Evolutionary conservation across 2,888 invertebrate species (phyloP).

Genomic region (Synergus umbraculus): DNA sequence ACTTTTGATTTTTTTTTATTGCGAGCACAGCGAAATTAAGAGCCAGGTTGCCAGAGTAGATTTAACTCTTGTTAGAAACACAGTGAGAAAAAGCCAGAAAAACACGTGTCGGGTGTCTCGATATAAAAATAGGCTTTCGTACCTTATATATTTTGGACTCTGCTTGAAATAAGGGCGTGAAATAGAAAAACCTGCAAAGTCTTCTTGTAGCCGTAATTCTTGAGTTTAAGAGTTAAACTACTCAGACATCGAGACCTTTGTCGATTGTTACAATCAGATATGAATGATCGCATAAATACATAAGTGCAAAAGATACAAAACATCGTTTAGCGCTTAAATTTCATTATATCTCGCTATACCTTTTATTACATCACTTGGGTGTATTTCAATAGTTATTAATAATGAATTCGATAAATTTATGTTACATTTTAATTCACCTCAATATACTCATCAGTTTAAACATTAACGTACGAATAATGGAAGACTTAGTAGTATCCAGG

Average conservation of each 20-base stretch:
- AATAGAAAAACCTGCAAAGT: conserved; percentile 20
- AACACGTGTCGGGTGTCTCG: conserved; percentile 48
- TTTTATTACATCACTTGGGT: conserved; percentile 48
- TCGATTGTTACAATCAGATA: conserved; percentile 54
- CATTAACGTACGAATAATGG: conserved; percentile 74
- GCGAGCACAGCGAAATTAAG: conserved; percentile 16
- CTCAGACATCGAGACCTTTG: conserved; percentile 54
- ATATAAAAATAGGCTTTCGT: conserved; percentile 60
- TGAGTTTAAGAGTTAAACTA: conserved; percentile 54
- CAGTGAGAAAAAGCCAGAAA: conserved; percentile 17
- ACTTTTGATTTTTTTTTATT: conserved; percentile 28
- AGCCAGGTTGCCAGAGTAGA: conserved; percentile 47
- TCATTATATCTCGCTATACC: conserved; percentile 42
- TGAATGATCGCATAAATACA: conserved; percentile 55
- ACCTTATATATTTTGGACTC: conserved; percentile 56
- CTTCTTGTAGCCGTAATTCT: conserved; percentile 3
- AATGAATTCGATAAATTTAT: conserved; percentile 62
- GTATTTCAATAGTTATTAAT: conserved; percentile 59
- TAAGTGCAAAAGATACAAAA: conserved; percentile 60
- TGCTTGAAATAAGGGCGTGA: conserved; percentile 44
- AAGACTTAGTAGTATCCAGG: conserved; percentile 71
- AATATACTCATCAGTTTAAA: conserved; percentile 67
- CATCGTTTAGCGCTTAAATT: conserved; percentile 52
- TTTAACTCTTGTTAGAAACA: conserved; percentile 38
- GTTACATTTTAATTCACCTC: conserved; percentile 62